Conservation (phyloP, 1,140 invertebrate genomes). For the Micrasema minimum region DNA sequence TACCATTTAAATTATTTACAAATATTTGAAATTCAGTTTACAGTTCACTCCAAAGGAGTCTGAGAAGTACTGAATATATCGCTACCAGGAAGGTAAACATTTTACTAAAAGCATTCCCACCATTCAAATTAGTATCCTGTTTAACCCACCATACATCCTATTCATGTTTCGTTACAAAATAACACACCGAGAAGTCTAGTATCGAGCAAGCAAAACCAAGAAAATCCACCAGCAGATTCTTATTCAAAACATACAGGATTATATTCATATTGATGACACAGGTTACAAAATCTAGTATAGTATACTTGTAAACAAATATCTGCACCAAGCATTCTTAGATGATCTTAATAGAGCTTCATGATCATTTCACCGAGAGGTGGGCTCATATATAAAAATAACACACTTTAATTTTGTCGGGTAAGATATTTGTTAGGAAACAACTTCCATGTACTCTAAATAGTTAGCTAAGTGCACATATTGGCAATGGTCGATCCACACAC, state of each 20-base stretch:
- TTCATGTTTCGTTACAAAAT: neutral
- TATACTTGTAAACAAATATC: too few species aligned
- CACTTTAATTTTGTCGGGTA: too few species aligned
- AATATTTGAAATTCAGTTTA: constrained; percentile 9
- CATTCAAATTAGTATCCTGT: neutral
- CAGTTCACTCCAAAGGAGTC: neutral
- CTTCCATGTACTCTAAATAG: too few species aligned
- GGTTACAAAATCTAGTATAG: too few species aligned
- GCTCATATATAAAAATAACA: too few species aligned
- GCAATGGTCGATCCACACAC: too few species aligned
- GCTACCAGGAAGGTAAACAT: neutral
- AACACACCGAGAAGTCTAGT: neutral
- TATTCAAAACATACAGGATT: neutral
- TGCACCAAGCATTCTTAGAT: too few species aligned
- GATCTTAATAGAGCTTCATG: too few species aligned
- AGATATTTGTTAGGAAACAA: too few species aligned
- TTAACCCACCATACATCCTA: neutral
- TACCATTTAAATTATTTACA: constrained; percentile 33
- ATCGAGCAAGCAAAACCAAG: constrained; percentile 3
- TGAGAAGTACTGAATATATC: neutral
- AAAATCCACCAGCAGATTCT: neutral
- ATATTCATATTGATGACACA: too few species aligned
- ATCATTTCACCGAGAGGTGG: too few species aligned
- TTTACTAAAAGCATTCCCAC: constrained; percentile 1
- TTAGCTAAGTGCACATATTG: too few species aligned